A percentile compares a stretch with the other conserved stretches of the same genome.
phyloP scores from a whole-genome alignment of 2,113 vertebrate genomes.

The Sinocyclocheilus rhinocerous region DNA sequence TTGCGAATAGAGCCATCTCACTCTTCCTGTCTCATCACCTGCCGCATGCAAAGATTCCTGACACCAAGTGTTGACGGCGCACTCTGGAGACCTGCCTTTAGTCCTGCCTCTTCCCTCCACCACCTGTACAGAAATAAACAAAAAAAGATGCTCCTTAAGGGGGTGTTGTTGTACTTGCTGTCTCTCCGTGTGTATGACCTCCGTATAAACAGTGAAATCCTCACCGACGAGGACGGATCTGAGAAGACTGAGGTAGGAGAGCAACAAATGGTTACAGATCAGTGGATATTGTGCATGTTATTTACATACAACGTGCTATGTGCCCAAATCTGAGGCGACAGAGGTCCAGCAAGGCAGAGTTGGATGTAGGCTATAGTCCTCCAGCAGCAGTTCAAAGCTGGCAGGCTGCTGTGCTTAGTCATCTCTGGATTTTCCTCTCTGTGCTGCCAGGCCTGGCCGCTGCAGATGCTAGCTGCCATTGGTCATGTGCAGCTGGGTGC shows the following conservation, averaged over 20 bases:
- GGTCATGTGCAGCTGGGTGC: conserved; percentile 20
- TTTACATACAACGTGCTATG: neutral
- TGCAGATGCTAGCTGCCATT: conserved; percentile 25
- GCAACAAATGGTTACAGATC: neutral
- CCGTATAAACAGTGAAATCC: neutral
- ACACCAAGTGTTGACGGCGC: conserved; percentile 12
- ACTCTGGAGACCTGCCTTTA: conserved; percentile 8
- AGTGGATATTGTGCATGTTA: neutral
- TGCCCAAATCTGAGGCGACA: neutral
- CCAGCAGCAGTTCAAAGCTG: conserved; percentile 25
- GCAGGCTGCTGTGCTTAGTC: conserved; percentile 55
- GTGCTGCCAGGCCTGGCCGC: conserved; percentile 33
- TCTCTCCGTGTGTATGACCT: conserved; percentile 10
- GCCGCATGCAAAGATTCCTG: neutral
- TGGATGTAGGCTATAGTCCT: neutral
- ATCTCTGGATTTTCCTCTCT: conserved; percentile 32
- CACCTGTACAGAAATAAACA: conserved; percentile 46
- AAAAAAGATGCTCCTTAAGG: conserved; percentile 52
- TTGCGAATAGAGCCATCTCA: neutral
- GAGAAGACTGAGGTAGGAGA: neutral
- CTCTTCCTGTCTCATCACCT: conserved; percentile 1
- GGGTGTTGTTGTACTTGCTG: conserved; percentile 50
- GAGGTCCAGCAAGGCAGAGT: neutral
- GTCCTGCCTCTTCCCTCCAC: conserved; percentile 9
- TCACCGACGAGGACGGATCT: neutral